These are phyloP conservation scores for Vultur gryphus DNA, from an alignment of 2,797 vertebrate genomes.

Conservation along the genomic window DNA sequence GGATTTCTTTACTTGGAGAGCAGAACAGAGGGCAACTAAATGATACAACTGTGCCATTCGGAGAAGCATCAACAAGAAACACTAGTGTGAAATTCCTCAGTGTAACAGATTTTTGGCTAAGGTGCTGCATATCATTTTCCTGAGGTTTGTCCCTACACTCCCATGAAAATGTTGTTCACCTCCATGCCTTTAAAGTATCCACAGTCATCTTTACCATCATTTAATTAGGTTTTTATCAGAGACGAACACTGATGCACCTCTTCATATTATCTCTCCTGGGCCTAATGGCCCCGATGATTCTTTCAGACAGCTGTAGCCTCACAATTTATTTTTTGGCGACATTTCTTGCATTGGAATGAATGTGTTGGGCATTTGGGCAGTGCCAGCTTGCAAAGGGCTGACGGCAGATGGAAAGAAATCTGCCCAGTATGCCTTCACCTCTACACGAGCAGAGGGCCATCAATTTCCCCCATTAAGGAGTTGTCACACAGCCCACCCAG, in stretches of 20 bases:
- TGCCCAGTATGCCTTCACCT: conserved; percentile 76
- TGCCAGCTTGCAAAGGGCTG: conserved; percentile 78
- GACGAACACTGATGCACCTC: conserved; percentile 47
- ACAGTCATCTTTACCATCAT: conserved; percentile 42
- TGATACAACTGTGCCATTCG: conserved; percentile 63
- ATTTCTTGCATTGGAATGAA: conserved; percentile 69
- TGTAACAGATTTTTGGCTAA: conserved; percentile 69
- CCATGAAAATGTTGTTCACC: conserved; percentile 56
- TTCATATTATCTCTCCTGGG: conserved; percentile 64
- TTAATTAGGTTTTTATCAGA: conserved; percentile 71
- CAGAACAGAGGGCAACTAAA: conserved; percentile 66
- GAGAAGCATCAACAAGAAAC: conserved; percentile 72
- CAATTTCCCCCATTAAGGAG: conserved; percentile 81
- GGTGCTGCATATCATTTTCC: conserved; percentile 49
- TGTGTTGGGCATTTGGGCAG: conserved; percentile 71
- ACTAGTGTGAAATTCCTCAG: conserved; percentile 66
- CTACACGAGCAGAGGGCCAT: conserved; percentile 74
- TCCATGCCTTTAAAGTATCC: conserved; percentile 50
- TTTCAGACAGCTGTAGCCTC: conserved; percentile 71
- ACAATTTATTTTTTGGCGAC: conserved; percentile 74
- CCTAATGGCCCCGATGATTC: conserved; percentile 68
- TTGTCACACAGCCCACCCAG: conserved; percentile 80
- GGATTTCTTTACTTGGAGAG: conserved; percentile 58
- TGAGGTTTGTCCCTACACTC: conserved; percentile 20
- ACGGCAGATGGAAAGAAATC: conserved; percentile 81